phyloP scores from a whole-genome alignment of 2,888 invertebrate species.

The Lepidocyrtinus sp. region DNA sequence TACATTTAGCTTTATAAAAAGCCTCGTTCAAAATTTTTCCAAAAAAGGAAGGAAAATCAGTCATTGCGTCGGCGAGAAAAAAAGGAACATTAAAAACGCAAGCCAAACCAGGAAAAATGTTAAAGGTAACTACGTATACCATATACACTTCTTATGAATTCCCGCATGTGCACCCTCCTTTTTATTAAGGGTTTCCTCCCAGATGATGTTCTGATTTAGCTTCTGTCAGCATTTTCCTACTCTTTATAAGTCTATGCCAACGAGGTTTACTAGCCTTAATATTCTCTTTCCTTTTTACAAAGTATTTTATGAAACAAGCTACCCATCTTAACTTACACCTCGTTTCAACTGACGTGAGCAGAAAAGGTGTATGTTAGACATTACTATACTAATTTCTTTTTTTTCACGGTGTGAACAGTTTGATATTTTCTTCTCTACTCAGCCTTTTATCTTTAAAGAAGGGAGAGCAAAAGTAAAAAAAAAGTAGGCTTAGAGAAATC shows the following conservation, averaged over 20 bases:
- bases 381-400: not conserved
- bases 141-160: not conserved
- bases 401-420: not conserved
- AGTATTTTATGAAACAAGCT: not conserved
- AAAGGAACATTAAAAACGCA: not conserved
- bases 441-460: not conserved
- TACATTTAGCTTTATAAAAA: too few relatives aligned
- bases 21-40: too few relatives aligned
- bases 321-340: not conserved
- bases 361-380: not conserved
- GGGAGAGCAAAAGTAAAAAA: not conserved
- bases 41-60: too few relatives aligned
- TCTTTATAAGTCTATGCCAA: slow-evolving; percentile 26
- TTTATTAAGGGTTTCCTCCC: not conserved
- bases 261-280: not conserved
- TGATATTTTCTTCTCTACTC: not conserved
- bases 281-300: slow-evolving; percentile 18
- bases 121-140: not conserved
- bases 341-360: not conserved
- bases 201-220: slow-evolving; percentile 39
- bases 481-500: not conserved
- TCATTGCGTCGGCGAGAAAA: not conserved
- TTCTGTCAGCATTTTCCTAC: slow-evolving; percentile 40
- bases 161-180: not conserved
- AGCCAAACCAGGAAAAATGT: not conserved